A percentile compares a stretch with the other conserved stretches of the same genome.
These are phyloP conservation scores for Pluvialis apricaria DNA, from an alignment of 2,113 vertebrate species.

Conservation along the genomic window DNA sequence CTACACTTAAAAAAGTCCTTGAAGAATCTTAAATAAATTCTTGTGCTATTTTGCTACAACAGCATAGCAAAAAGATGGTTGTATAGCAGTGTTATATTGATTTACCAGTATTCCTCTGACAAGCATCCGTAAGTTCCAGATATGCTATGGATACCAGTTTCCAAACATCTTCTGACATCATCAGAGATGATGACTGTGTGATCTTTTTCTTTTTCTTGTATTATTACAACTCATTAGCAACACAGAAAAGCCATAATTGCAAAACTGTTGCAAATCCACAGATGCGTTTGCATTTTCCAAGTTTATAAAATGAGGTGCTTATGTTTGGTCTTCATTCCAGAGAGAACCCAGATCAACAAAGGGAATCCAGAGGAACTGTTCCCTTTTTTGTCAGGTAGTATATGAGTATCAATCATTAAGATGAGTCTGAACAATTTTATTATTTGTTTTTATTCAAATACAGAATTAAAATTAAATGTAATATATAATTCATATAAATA, in stretches of 20 bases:
- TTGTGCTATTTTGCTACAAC: background rate
- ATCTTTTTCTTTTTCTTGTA: background rate
- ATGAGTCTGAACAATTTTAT: background rate
- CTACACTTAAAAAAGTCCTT: background rate
- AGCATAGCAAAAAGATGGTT: background rate
- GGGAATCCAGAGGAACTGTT: background rate
- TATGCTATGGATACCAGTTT: background rate
- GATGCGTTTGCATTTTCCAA: background rate
- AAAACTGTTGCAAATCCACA: background rate
- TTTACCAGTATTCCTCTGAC: background rate
- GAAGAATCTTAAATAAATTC: background rate
- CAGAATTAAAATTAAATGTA: background rate
- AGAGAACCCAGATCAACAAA: background rate
- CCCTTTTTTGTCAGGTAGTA: background rate
- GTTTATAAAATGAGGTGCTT: background rate
- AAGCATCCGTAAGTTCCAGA: background rate
- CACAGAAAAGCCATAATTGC: background rate
- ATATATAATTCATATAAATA: background rate
- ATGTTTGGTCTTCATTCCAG: background rate
- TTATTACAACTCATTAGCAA: background rate
- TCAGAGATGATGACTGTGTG: accelerated
- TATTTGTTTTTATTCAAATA: background rate
- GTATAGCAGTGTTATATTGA: background rate
- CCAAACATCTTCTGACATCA: background rate
- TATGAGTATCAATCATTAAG: background rate